Percentiles rank a stretch among this genome's conserved stretches.
Conservation (phyloP, 2,113 vertebrate species). For the Syngnathus typhle region DNA sequence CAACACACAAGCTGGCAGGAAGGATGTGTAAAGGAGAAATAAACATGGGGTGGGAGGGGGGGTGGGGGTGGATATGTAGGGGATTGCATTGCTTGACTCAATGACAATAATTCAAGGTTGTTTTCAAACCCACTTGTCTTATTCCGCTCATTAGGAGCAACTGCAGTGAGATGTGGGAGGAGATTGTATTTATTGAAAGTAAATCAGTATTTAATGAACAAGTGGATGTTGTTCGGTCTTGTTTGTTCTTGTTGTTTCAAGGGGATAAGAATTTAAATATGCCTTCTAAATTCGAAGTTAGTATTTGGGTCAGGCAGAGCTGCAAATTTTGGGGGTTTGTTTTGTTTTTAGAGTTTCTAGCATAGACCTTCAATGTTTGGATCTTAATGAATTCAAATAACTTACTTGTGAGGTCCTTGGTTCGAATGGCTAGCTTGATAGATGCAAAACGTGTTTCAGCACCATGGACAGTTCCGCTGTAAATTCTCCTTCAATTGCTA, state of each 20-base stretch:
- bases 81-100: slow-evolving; percentile 15
- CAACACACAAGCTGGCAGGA: slow-evolving; percentile 33
- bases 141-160: background rate
- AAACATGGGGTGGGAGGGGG: background rate
- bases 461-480: slow-evolving; percentile 30
- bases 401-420: background rate
- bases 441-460: slow-evolving; percentile 5
- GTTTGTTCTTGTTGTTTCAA: background rate
- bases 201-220: background rate
- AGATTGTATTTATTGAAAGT: background rate
- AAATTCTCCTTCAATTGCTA: too few relatives aligned
- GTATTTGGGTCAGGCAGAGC: background rate
- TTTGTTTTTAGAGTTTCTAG: background rate
- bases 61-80: too few relatives aligned
- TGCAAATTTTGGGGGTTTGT: background rate
- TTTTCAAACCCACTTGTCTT: slow-evolving; percentile 2
- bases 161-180: background rate
- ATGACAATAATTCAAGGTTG: slow-evolving; percentile 9
- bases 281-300: background rate
- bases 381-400: background rate
- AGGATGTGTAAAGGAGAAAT: background rate
- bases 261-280: slow-evolving; percentile 1
- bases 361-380: background rate
- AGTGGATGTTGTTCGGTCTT: background rate
- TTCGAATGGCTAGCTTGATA: background rate